Evolutionary conservation across 2,113 vertebrate species (phyloP).

Genomic region (Equus przewalskii): DNA sequence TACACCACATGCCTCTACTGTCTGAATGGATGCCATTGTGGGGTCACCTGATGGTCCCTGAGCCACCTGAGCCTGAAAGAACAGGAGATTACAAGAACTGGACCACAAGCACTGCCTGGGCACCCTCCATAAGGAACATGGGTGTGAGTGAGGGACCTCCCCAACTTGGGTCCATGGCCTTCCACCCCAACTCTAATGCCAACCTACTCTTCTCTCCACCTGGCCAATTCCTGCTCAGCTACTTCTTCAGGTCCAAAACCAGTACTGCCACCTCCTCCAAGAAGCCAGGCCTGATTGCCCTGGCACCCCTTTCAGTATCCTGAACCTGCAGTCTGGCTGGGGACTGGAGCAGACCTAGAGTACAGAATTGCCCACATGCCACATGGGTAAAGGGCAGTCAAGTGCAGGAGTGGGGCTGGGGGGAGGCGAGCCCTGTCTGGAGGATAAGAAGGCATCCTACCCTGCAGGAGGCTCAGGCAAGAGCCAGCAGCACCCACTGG

Average conservation of each 20-base stretch:
- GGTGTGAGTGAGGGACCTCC: background rate
- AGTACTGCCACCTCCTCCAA: background rate
- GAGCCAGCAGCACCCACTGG: background rate
- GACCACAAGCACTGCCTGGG: background rate
- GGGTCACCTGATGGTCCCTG: background rate
- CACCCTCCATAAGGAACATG: background rate
- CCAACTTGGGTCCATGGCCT: background rate
- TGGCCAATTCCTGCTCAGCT: background rate
- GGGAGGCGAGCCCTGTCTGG: background rate
- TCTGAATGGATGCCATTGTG: background rate
- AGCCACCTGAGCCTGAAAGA: background rate
- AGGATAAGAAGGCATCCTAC: background rate
- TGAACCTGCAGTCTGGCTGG: background rate
- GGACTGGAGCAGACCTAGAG: background rate
- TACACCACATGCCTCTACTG: background rate
- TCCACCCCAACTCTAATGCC: too few species aligned
- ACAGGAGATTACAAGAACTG: background rate
- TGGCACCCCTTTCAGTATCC: background rate
- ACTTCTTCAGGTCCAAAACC: background rate
- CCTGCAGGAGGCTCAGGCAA: background rate
- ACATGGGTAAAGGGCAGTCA: background rate
- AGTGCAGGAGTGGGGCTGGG: background rate
- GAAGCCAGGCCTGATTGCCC: conserved; percentile 8
- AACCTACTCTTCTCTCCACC: background rate
- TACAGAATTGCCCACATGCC: background rate